phyloP scores from a whole-genome alignment of 2,888 invertebrate species.

The Tromatobia lineatoria region DNA sequence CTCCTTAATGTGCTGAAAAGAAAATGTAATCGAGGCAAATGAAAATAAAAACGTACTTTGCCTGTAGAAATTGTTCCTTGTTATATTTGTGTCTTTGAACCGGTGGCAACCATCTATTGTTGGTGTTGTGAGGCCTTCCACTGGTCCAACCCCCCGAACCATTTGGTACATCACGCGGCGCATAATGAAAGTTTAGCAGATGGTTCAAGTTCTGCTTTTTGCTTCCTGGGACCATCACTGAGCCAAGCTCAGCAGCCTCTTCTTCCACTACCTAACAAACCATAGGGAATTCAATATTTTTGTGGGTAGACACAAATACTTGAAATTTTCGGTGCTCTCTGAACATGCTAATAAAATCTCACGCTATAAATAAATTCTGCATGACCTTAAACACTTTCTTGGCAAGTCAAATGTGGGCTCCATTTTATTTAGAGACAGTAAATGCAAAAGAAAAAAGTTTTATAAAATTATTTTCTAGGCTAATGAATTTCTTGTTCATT shows the following conservation, averaged over 20 bases:
- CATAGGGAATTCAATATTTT: background rate
- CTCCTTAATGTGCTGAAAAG: too few species aligned
- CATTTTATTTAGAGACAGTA: too few species aligned
- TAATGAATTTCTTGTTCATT: too few species aligned
- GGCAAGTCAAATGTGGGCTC: too few species aligned
- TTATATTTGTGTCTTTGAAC: slow-evolving; percentile 91
- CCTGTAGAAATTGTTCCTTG: slow-evolving; percentile 97
- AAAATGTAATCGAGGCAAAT: too few species aligned
- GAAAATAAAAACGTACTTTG: slow-evolving; percentile 89
- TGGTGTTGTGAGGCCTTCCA: slow-evolving; percentile 78
- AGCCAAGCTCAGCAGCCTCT: slow-evolving; percentile 91
- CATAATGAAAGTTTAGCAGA: slow-evolving; percentile 96
- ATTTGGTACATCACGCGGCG: slow-evolving; percentile 87
- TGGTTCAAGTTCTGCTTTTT: slow-evolving; percentile 97
- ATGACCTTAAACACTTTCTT: too few species aligned
- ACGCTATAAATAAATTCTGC: too few species aligned
- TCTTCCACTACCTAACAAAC: slow-evolving; percentile 85
- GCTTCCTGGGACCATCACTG: slow-evolving; percentile 93
- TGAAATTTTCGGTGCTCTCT: too few species aligned
- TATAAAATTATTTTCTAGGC: too few species aligned
- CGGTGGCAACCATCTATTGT: slow-evolving; percentile 85
- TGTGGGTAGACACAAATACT: background rate
- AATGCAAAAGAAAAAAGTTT: too few species aligned
- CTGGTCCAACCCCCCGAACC: slow-evolving; percentile 80
- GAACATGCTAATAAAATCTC: too few species aligned